These are phyloP conservation scores for Arbacia lixula DNA, from an alignment of 53 echinoderm and acorn worm genomes.

Conservation along the genomic window DNA sequence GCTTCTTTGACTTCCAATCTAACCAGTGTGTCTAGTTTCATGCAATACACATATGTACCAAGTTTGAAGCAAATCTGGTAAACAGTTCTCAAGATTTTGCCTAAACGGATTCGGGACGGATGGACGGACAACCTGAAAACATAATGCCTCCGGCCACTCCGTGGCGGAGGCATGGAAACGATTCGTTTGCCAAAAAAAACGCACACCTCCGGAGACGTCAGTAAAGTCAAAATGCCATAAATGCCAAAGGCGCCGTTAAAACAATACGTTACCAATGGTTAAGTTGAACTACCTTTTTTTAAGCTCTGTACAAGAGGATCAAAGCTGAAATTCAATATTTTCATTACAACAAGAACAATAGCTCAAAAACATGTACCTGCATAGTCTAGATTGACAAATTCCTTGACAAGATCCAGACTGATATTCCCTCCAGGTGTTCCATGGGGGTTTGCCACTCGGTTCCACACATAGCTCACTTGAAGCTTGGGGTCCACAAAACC, in stretches of 20 bases:
- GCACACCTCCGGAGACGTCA: background rate
- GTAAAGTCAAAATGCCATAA: background rate
- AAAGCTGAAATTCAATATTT: background rate
- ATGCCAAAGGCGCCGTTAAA: background rate
- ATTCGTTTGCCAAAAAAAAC: too few relatives aligned
- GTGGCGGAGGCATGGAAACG: too few relatives aligned
- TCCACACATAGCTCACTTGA: slow-evolving; percentile 38
- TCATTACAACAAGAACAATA: background rate
- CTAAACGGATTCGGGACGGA: too few relatives aligned
- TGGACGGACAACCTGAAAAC: too few relatives aligned
- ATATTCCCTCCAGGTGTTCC: slow-evolving; percentile 41
- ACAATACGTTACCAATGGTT: background rate
- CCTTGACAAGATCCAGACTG: slow-evolving; percentile 42
- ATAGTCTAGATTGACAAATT: slow-evolving; percentile 25
- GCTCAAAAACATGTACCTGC: background rate
- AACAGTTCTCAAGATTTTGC: too few relatives aligned
- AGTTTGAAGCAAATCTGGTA: too few relatives aligned
- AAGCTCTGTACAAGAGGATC: background rate
- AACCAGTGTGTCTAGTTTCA: too few relatives aligned
- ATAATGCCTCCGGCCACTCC: too few relatives aligned
- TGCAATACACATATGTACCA: too few relatives aligned
- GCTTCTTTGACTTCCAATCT: too few relatives aligned
- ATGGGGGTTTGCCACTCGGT: slow-evolving; percentile 50
- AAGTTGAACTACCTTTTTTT: background rate
- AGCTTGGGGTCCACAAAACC: slow-evolving; percentile 35